phyloP scores from a whole-genome alignment of 2,888 invertebrate species.

The Ecliptopera silaceata region DNA sequence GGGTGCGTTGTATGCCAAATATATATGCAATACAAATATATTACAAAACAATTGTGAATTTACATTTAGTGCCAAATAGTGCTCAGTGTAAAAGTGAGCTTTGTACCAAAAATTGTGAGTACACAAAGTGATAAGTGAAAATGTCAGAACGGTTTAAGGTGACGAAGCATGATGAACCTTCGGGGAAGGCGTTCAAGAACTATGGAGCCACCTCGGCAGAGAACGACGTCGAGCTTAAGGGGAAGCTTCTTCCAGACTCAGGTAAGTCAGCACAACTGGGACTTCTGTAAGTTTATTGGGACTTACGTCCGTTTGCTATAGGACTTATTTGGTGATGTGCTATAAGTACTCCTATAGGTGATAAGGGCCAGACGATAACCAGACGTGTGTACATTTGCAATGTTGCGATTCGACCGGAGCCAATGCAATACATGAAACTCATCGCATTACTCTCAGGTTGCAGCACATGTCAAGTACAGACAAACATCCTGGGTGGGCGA shows the following conservation, averaged over 20 bases:
- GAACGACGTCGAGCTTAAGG: constrained; percentile 70
- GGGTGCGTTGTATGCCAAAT: not conserved
- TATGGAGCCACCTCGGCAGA: constrained; percentile 84
- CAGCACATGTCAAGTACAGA: too few species aligned
- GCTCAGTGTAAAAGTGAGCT: not conserved
- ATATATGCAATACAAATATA: not conserved
- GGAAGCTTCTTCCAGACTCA: constrained; percentile 72
- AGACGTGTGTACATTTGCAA: too few species aligned
- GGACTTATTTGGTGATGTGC: too few species aligned
- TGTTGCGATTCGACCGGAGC: too few species aligned
- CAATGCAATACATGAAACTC: too few species aligned
- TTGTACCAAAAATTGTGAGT: not conserved
- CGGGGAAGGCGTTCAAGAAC: constrained; percentile 79
- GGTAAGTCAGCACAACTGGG: too few species aligned
- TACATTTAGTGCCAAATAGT: constrained; percentile 7
- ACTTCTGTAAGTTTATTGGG: too few species aligned
- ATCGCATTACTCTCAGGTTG: not conserved
- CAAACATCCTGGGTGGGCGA: too few species aligned
- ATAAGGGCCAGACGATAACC: too few species aligned
- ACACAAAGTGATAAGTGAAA: constrained; percentile 43
- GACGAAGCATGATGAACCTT: constrained; percentile 82
- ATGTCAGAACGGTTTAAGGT: constrained; percentile 85
- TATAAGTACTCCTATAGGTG: too few species aligned
- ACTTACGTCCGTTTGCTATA: too few species aligned
- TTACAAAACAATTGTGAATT: not conserved